A percentile compares a stretch with the other conserved stretches of the same genome.
phyloP scores from a whole-genome alignment of 2,113 vertebrate genomes.

The Spilogale gracilis region DNA sequence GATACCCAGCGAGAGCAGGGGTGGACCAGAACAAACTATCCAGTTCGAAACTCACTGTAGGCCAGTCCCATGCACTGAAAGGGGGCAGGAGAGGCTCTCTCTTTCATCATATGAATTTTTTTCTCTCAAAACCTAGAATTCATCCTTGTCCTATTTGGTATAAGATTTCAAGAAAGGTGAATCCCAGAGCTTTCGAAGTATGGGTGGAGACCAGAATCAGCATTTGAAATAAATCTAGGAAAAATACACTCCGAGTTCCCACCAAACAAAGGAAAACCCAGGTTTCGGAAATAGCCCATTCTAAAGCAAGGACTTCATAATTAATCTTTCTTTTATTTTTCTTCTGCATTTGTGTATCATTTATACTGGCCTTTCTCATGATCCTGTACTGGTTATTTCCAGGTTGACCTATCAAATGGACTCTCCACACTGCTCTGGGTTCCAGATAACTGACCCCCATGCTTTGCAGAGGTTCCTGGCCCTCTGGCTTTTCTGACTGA shows the following conservation, averaged over 20 bases:
- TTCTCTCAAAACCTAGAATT: not conserved
- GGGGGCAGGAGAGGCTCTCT: not conserved
- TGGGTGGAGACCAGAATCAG: not conserved
- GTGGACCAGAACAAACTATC: not conserved
- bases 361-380: not conserved
- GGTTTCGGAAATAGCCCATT: not conserved
- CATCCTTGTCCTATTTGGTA: not conserved
- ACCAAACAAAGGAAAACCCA: not conserved
- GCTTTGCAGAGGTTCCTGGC: not conserved
- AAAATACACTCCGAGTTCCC: not conserved
- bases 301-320: not conserved
- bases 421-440: not conserved
- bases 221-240: constrained; percentile 5
- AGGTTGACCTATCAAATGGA: not conserved
- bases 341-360: not conserved
- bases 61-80: not conserved
- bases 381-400: not conserved
- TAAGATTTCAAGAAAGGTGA: not conserved
- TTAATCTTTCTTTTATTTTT: not conserved
- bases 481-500: not conserved
- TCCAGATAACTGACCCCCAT: not conserved
- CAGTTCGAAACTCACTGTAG: not conserved
- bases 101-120: not conserved
- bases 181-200: not conserved
- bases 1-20: not conserved